Evolutionary conservation across 2,888 invertebrate genomes (phyloP).

Genomic region (Sminthurides aquaticus): DNA sequence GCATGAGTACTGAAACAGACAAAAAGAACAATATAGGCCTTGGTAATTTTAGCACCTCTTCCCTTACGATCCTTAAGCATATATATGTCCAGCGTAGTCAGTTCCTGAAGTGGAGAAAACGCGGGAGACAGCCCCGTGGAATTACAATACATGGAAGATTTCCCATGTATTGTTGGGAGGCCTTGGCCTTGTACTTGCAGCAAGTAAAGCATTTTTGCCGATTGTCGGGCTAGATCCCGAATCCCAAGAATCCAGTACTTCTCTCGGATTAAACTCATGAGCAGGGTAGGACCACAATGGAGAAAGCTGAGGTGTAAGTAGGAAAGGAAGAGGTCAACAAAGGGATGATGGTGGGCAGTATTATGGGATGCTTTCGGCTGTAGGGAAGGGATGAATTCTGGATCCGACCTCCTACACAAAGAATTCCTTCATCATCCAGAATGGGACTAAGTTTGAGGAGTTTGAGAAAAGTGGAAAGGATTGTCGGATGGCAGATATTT

Average conservation of each 20-base stretch:
- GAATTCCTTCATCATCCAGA: not conserved
- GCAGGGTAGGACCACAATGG: slow-evolving; percentile 39
- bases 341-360: slow-evolving; percentile 12
- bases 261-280: slow-evolving; percentile 29
- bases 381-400: not conserved
- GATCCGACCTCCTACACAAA: slow-evolving; percentile 13
- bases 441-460: not conserved
- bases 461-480: not conserved
- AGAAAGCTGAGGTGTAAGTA: slow-evolving; percentile 32
- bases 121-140: slow-evolving; percentile 37
- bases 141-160: slow-evolving; percentile 45
- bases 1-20: slow-evolving; percentile 44
- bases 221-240: slow-evolving; percentile 34
- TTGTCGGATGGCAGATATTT: not conserved
- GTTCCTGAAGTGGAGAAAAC: slow-evolving; percentile 45
- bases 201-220: slow-evolving; percentile 44
- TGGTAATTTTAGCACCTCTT: slow-evolving; percentile 42
- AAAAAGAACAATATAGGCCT: slow-evolving; percentile 44
- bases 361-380: slow-evolving; percentile 17
- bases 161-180: slow-evolving; percentile 44
- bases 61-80: slow-evolving; percentile 36
- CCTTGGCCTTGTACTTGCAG: slow-evolving; percentile 31
- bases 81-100: slow-evolving; percentile 46
- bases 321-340: slow-evolving; percentile 20
- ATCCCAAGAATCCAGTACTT: slow-evolving; percentile 45